Conservation (phyloP, 2,888 invertebrate species). For the Liposcelis brunnea region DNA sequence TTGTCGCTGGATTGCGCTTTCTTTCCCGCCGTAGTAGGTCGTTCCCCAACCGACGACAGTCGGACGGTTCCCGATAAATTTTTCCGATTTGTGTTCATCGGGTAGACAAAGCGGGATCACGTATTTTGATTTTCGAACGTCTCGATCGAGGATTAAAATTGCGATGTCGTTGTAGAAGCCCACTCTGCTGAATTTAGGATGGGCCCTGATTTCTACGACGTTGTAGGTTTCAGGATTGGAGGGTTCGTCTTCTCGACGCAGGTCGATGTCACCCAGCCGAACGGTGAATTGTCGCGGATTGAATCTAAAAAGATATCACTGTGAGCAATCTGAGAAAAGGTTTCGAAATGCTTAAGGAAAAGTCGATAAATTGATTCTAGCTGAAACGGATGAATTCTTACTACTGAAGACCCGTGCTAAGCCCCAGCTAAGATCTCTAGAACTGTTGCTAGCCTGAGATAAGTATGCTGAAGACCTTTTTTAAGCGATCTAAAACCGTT, state of each 20-base stretch:
- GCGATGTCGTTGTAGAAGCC: conserved; percentile 95
- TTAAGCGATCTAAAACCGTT: too few species aligned
- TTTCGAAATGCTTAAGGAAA: neutral
- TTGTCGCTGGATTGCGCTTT: conserved; percentile 70
- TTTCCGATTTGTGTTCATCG: conserved; percentile 32
- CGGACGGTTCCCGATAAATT: conserved; percentile 55
- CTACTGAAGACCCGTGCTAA: too few species aligned
- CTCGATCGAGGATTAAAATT: conserved; percentile 51
- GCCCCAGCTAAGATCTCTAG: too few species aligned
- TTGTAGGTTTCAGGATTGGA: conserved; percentile 64
- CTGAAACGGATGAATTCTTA: too few species aligned
- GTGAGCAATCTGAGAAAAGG: too few species aligned
- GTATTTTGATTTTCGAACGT: conserved; percentile 65
- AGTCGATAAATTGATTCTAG: too few species aligned
- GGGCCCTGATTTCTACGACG: conserved; percentile 62
- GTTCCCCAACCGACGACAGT: conserved; percentile 91
- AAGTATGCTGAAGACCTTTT: too few species aligned
- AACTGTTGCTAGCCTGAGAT: too few species aligned
- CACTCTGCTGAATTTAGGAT: conserved; percentile 69
- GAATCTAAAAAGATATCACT: conserved; percentile 41
- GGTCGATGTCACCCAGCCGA: conserved; percentile 72
- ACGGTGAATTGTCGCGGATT: conserved; percentile 78
- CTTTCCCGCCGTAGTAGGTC: conserved; percentile 74
- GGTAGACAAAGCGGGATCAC: conserved; percentile 79
- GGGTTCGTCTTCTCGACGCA: conserved; percentile 68